Base-by-base conservation (phyloP, 2,888 invertebrate genomes). In the Synanthedon andrenaeformis region DNA sequence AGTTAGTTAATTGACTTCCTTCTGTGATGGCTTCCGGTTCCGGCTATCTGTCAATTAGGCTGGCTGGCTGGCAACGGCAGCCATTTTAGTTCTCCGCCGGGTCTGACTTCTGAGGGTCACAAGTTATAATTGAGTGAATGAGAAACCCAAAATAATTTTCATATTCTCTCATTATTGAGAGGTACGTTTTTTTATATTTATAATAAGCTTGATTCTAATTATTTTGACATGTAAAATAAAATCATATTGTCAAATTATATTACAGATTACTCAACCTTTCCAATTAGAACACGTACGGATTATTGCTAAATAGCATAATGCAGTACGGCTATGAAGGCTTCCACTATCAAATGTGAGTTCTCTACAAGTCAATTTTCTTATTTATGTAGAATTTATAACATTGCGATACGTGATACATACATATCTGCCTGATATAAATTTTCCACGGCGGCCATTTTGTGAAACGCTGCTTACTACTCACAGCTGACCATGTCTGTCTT, bases 81-180 rank as follows among this genome's bases (percentile, higher is more conserved):
- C 57, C 50, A 51, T 55, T 54, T 54, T 56, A 63, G 90, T 90
- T 90, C 90, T 86, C 89, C 89, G 86, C 88, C 89, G 87, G 86
- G 87, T 84, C 79, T 81, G 83, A 69, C 70, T 49, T 45, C 35
- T 67, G 73, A 53, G 73, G 72, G 73, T 72, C 71, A 68, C 65
- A 62, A 64, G 35, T 10, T 35, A 35, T 35, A 35, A 35, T 35
- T 10, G 35, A 35, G 79, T 78, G 79, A 77, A 85, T 84, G 84
- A 77, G 64, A 78, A 75, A 72, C 63, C 64, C 64, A 63, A 49
- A 64, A 67, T 69, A 67, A 63, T 69, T 70, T 72, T 66, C 61
- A 79, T 78, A 86, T 79, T 85, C 87, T 87, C 87, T 87, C 87
- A 67, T 68, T 70, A 59, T 69, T 69, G 87, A 86, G 88, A 87